Evolutionary conservation across 1,140 invertebrate species (phyloP).

Genomic region (Papilio xuthus): DNA sequence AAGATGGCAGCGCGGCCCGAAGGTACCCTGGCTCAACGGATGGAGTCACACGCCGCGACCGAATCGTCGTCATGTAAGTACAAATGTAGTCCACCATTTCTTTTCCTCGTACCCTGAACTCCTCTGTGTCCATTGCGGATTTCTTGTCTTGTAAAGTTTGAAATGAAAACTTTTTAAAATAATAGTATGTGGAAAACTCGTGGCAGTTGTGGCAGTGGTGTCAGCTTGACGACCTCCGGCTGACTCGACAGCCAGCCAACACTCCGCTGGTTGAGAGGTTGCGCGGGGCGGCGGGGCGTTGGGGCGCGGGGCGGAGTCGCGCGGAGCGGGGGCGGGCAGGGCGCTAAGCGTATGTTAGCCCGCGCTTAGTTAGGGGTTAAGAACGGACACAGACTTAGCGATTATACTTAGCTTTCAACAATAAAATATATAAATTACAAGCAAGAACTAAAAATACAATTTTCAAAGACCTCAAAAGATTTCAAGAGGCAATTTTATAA

Average conservation of each 20-base stretch:
- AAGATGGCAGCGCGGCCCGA: conserved; percentile 88
- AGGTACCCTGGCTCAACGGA: conserved; percentile 97
- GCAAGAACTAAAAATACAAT: background rate
- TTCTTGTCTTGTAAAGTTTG: conserved; percentile 19
- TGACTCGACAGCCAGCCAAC: conserved; percentile 69
- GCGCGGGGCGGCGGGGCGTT: conserved; percentile 40
- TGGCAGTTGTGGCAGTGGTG: conserved; percentile 49
- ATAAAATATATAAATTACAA: background rate
- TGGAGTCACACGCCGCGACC: conserved; percentile 92
- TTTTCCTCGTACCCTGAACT: conserved; percentile 94
- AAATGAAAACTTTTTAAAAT: conserved; percentile 2
- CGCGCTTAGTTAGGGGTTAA: conserved; percentile 41
- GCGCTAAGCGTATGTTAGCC: conserved; percentile 54
- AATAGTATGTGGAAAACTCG: conserved; percentile 11
- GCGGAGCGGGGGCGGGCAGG: conserved; percentile 49
- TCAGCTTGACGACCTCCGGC: conserved; percentile 68
- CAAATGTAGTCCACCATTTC: conserved; percentile 99
- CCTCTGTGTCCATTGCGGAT: conserved; percentile 90
- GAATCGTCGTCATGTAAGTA: conserved; percentile 95
- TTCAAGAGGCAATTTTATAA: too few species aligned
- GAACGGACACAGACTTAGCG: conserved; percentile 39
- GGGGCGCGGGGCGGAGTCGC: conserved; percentile 38
- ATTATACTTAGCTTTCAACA: conserved; percentile 20
- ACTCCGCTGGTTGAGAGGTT: conserved; percentile 61
- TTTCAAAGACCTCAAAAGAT: background rate